phyloP scores from a whole-genome alignment of 2,888 invertebrate genomes.

The Nesidiocoris tenuis region DNA sequence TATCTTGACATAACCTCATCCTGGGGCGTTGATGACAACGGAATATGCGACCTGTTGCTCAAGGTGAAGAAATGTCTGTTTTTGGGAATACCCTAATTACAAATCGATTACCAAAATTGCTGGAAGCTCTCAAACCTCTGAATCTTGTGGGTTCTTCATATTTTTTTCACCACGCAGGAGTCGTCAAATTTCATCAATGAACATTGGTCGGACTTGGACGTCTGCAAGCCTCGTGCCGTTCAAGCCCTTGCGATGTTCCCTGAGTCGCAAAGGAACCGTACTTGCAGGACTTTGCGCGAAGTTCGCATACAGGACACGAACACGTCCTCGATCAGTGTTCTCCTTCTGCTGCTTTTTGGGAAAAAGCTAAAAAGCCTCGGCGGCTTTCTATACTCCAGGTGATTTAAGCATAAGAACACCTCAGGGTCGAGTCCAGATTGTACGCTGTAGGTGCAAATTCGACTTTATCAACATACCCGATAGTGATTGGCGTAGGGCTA shows the following conservation, averaged over 20 bases:
- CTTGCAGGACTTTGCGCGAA: conserved; percentile 51
- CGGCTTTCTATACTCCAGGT: conserved; percentile 53
- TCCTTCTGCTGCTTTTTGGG: conserved; percentile 51
- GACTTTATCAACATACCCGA: no score
- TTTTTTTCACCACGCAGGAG: no score
- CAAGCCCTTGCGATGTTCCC: conserved; percentile 38
- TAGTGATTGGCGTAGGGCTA: no score
- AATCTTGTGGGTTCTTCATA: no score
- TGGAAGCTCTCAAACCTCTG: no score
- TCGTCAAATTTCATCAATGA: conserved; percentile 39
- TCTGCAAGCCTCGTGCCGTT: conserved; percentile 42
- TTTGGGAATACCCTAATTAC: no score
- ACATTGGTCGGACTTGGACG: conserved; percentile 44
- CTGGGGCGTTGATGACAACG: conserved; percentile 53
- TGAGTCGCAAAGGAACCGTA: conserved; percentile 48
- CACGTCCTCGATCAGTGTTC: conserved; percentile 52
- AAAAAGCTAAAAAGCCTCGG: conserved; percentile 52
- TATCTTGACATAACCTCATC: conserved; percentile 52
- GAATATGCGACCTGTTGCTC: conserved; percentile 51
- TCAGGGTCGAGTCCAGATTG: no score
- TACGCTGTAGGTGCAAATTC: no score
- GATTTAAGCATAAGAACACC: no score
- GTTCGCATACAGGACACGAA: conserved; percentile 53
- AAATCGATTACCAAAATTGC: no score
- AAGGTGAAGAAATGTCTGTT: no score